These are phyloP conservation scores for Gallinago paraguaiae DNA, from an alignment of 2,113 vertebrate genomes.

Conservation along the genomic window DNA sequence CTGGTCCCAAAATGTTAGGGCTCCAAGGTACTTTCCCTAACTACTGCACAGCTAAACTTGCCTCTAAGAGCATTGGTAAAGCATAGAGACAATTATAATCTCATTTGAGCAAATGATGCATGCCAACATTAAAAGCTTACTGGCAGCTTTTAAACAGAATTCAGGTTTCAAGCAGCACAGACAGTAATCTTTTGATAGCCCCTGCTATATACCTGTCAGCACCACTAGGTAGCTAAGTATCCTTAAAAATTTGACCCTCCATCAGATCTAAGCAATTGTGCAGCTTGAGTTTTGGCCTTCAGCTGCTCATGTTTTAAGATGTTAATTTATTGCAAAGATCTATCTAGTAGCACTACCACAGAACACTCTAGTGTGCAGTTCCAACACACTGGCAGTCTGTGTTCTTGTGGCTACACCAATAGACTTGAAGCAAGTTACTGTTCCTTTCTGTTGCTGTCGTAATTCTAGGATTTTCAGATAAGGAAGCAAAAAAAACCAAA, in stretches of 20 bases:
- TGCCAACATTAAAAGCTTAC: not conserved
- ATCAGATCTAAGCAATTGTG: not conserved
- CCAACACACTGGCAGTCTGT: not conserved
- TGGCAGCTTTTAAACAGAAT: not conserved
- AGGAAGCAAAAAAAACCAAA: not conserved
- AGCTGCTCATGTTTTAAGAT: not conserved
- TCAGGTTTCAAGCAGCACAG: not conserved
- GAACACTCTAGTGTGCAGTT: not conserved
- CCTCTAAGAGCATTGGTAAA: not conserved
- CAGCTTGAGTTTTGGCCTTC: not conserved
- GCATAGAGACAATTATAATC: not conserved
- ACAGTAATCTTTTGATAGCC: not conserved
- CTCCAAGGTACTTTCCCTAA: not conserved
- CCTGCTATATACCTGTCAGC: not conserved
- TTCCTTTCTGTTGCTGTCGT: not conserved
- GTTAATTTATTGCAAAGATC: not conserved
- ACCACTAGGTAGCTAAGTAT: not conserved
- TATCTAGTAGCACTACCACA: not conserved
- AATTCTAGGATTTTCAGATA: not conserved
- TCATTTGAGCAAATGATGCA: not conserved
- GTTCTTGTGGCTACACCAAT: not conserved
- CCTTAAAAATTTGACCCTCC: not conserved
- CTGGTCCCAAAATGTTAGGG: not conserved
- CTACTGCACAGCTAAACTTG: not conserved
- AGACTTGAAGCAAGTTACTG: not conserved